These are phyloP conservation scores for Cynocephalus volans DNA, from an alignment of 2,113 vertebrate species.

Conservation along the genomic window DNA sequence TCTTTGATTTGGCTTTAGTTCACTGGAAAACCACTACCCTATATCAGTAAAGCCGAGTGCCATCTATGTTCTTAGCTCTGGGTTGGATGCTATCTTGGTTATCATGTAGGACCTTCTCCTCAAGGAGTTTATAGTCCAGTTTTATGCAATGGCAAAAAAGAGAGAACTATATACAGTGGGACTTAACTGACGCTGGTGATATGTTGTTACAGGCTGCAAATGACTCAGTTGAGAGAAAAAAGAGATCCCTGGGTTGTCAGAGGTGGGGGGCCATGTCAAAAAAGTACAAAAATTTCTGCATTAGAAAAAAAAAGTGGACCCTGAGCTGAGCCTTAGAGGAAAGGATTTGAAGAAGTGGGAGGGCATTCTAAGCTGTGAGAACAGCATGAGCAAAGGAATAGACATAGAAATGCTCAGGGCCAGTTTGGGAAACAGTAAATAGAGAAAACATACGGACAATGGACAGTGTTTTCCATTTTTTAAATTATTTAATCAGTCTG, in stretches of 20 bases:
- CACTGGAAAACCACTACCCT: not conserved
- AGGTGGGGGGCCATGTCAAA: not conserved
- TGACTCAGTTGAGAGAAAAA: not conserved
- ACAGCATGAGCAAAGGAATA: not conserved
- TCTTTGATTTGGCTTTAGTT: slow-evolving; percentile 31
- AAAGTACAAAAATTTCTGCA: not conserved
- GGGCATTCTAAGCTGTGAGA: not conserved
- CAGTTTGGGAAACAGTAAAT: slow-evolving; percentile 55
- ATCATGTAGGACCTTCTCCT: not conserved
- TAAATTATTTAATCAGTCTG: slow-evolving; percentile 87
- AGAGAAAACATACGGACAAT: slow-evolving; percentile 69
- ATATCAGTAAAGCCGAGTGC: not conserved
- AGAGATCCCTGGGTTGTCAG: not conserved
- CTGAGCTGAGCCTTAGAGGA: not conserved
- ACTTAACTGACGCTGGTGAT: not conserved
- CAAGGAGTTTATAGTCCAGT: not conserved
- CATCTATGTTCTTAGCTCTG: not conserved
- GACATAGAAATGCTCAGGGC: not conserved
- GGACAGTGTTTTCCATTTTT: slow-evolving; percentile 69
- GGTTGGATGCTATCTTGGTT: not conserved
- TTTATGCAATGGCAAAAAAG: slow-evolving; percentile 31
- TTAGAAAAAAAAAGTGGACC: not conserved
- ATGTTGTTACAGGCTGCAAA: slow-evolving; percentile 28
- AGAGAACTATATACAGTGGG: not conserved
- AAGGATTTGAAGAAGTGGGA: not conserved